Base-by-base conservation (phyloP, 2,888 invertebrate genomes). In the Steinernema hermaphroditum region DNA sequence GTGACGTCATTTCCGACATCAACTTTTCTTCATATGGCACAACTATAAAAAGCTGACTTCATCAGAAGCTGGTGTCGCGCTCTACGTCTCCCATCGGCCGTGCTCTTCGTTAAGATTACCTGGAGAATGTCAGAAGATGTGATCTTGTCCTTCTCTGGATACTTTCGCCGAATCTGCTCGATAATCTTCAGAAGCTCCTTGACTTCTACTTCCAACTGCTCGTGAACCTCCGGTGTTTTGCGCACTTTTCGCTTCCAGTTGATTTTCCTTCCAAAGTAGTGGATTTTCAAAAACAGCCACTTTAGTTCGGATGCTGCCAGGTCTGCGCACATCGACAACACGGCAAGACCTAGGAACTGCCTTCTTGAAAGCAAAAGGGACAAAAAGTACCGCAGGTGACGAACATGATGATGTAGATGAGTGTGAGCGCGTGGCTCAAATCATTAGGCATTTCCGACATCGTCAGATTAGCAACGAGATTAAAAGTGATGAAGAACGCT, bases 261-360 rank as follows among this genome's bases (percentile, higher is more conserved):
- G 72, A 86, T 86, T 72, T 83, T 81, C 9, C 86, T 75, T 19
- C 86, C 86, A 41, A 79, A 79, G 24, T 79, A 80, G 62, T 75
- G 73, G 34, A 78, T 77, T 71, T 85, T 83, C 72, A 83, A 74
- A 76, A 85, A 84, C 24, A 83, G 71, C 75, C 84, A 85, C 72
- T 86, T 86, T 70, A 86, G 75, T 57, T 86, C 85, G 9, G 81
- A 74, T 1, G 86, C 86, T 0, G 86, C 86, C 72, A 86, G 57
- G 34, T 86, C 86, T 6, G 86, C 86, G 71, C 86, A 86, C 86
- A 86, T 86, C 27, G 85, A 85, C 6, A 86, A 78, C 9, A 86
- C 86, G 6, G 86, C 86, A 9, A 86, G 82, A 9, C 85, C 82
- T 83, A 41, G 41, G 74, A 72, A 24, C 9, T 29, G 37, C 9